phyloP scores from a whole-genome alignment of 1,140 invertebrate species.

The Holotrichia oblita region DNA sequence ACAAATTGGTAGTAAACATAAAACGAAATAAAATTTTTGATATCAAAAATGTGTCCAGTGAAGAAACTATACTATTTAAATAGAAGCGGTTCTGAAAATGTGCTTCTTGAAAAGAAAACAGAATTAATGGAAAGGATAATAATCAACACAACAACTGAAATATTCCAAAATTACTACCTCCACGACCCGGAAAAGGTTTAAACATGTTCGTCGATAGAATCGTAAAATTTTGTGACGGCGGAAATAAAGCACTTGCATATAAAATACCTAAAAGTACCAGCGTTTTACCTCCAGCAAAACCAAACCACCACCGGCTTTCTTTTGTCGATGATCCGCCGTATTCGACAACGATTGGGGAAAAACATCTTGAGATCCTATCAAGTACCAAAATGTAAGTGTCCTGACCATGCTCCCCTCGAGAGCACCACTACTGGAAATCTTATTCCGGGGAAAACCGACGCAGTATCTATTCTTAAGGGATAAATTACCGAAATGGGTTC shows the following conservation, averaged over 20 bases:
- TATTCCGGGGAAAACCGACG: background rate
- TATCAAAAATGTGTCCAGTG: background rate
- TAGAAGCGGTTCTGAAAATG: background rate
- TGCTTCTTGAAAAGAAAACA: background rate
- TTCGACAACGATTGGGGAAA: background rate
- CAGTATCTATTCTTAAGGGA: background rate
- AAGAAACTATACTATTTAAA: background rate
- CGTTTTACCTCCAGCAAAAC: background rate
- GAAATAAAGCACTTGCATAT: background rate
- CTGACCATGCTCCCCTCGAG: background rate
- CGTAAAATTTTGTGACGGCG: background rate
- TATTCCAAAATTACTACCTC: background rate
- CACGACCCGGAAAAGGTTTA: constrained; percentile 8
- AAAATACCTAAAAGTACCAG: background rate
- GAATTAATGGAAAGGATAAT: background rate
- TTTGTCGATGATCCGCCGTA: constrained; percentile 5
- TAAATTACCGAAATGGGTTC: constrained; percentile 5
- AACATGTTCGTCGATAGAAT: background rate
- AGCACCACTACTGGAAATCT: background rate
- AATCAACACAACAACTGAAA: background rate
- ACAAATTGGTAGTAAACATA: too few species aligned
- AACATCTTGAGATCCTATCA: background rate
- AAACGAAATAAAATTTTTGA: background rate
- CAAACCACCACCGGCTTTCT: background rate
- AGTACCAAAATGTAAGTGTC: background rate